These are phyloP conservation scores for cattle (Bos taurus) DNA, from an alignment of 2,113 vertebrate species.

Conservation along the genomic window DNA sequence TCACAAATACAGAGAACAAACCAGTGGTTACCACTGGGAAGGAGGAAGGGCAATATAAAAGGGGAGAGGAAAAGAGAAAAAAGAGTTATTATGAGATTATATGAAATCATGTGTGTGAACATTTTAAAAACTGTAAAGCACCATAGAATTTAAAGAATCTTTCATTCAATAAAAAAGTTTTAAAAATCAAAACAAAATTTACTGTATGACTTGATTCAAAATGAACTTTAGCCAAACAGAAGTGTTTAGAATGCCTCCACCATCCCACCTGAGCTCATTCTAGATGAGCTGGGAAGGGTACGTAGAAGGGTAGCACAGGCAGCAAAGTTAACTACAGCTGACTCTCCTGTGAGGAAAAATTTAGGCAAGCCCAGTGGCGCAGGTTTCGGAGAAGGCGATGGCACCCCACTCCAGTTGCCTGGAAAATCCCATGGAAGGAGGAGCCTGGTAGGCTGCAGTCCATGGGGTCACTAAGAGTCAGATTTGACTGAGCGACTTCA, in stretches of 20 bases:
- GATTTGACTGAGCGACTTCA: no score
- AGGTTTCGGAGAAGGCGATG: no score
- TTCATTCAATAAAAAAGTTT: not conserved
- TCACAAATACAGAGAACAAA: not conserved
- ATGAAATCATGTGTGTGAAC: not conserved
- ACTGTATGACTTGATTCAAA: not conserved
- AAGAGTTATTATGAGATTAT: not conserved
- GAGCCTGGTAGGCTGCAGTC: no score
- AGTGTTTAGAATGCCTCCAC: not conserved
- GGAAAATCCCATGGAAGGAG: no score
- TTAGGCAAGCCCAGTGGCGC: not conserved
- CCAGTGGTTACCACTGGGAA: not conserved
- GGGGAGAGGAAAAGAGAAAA: not conserved
- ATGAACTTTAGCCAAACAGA: not conserved
- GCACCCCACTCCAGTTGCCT: no score
- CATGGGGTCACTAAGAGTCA: no score
- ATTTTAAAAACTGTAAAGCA: not conserved
- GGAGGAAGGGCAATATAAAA: not conserved
- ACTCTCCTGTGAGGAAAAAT: not conserved
- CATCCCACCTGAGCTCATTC: not conserved
- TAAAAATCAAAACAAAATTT: not conserved
- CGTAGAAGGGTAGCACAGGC: fast-evolving
- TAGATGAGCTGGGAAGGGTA: not conserved
- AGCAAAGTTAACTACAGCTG: not conserved
- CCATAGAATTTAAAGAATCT: not conserved